phyloP scores from a whole-genome alignment of 2,113 vertebrate species.

The Equus przewalskii region DNA sequence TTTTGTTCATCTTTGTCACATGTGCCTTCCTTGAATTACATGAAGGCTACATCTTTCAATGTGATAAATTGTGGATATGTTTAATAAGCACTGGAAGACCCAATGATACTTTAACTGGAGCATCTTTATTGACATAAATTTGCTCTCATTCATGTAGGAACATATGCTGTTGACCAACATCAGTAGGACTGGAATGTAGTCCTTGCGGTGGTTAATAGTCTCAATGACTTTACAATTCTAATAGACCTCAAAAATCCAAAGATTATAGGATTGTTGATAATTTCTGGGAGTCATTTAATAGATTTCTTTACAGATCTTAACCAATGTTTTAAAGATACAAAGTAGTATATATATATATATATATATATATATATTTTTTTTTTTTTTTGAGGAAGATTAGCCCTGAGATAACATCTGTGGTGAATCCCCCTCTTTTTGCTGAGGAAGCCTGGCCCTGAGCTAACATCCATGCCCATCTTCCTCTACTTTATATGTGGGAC shows the following conservation, averaged over 20 bases:
- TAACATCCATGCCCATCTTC: no score
- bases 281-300: neutral
- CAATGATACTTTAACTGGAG: neutral
- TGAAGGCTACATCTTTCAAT: neutral
- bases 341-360: no score
- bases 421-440: no score
- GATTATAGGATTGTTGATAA: neutral
- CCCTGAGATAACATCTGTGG: no score
- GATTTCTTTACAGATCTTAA: neutral
- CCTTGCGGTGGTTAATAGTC: neutral
- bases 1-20: constrained; percentile 46
- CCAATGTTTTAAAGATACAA: neutral
- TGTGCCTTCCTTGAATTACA: neutral
- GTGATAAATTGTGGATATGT: neutral
- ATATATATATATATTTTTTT: no score
- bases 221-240: neutral
- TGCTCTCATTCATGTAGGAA: neutral
- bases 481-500: no score
- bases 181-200: neutral
- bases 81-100: neutral
- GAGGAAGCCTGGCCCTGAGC: no score
- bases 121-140: neutral
- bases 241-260: neutral
- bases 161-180: neutral
- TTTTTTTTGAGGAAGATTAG: no score